Base-by-base conservation (phyloP, 2,888 invertebrate genomes). In the Drosophila kokeensis region DNA sequence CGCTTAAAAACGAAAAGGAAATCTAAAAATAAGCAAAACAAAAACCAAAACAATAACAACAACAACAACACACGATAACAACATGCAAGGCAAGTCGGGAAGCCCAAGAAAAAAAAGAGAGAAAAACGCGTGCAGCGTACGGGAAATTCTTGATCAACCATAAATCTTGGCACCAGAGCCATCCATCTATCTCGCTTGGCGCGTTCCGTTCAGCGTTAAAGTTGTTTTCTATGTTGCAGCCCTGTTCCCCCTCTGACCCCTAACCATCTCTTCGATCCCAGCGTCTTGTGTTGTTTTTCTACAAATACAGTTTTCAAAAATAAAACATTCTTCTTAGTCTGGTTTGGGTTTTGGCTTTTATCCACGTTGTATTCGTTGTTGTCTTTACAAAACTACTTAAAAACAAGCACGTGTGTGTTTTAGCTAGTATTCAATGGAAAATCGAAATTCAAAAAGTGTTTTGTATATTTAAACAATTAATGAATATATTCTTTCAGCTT, bases 91-190 rank as follows among this genome's bases (percentile, higher is more conserved):
- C 73, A 67, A 72, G 32, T 36, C 64, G 42, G 64, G 64, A 55
- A n/a, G 55, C 42, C 40, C 52, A 29, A 79, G 36, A 18, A 30
- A 36, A 60, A 40, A 10, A 64, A 45, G 74, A 79, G 65, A 66
- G 53, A 68, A 86, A 76, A 82, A 70, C 85, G 82, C 79, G 76
- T 74, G 73, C 72, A 69, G 53, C 82, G 87, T 76, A 88, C 85
- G 90, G 83, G 76, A 90, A 91, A 91, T 91, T 91, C 89, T 89
- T 89, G 91, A 92, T 90, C 89, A 87, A 87, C 79, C 83, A 91
- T 90, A 90, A 90, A 92, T 91, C 91, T 90, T 90, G 85, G 81
- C 87, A 85, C 81, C 82, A 78, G 77, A 82, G 87, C 81, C 83
- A 90, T 90, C 91, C 84, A 91, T 90, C 91, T 91, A 90, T 91